These are phyloP conservation scores for Drosophila willistoni DNA, from an alignment of 1,140 invertebrate genomes.

Conservation along the genomic window DNA sequence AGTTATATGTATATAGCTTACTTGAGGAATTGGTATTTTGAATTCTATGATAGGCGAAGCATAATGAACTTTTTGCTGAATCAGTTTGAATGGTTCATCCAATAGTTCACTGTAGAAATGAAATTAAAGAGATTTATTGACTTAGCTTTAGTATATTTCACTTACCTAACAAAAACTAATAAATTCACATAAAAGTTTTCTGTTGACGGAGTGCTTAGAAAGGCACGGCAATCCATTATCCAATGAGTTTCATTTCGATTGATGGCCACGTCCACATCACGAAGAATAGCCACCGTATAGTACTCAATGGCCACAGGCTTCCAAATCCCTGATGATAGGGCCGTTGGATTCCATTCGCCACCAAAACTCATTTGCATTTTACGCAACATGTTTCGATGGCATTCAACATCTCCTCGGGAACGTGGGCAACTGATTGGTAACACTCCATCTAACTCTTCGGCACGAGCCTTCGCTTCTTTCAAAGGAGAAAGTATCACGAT, in stretches of 20 bases:
- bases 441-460: conserved; percentile 85
- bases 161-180: conserved; percentile 56
- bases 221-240: conserved; percentile 84
- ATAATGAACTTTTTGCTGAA: conserved; percentile 33
- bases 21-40: conserved; percentile 63
- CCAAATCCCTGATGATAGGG: conserved; percentile 96
- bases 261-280: conserved; percentile 84
- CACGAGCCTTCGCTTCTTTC: conserved; percentile 85
- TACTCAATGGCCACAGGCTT: conserved; percentile 85
- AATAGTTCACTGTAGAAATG: conserved; percentile 51
- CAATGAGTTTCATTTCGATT: conserved; percentile 81
- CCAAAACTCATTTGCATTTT: conserved; percentile 98
- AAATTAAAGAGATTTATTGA: not conserved
- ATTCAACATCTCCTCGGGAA: conserved; percentile 93
- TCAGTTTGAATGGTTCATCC: conserved; percentile 40
- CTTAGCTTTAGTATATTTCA: not conserved
- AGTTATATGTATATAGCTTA: conserved; percentile 8
- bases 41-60: conserved; percentile 50
- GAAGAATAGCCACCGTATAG: conserved; percentile 84
- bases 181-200: conserved; percentile 57
- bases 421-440: conserved; percentile 90
- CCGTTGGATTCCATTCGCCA: conserved; percentile 99
- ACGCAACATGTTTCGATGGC: conserved; percentile 95
- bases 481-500: conserved; percentile 91
- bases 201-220: conserved; percentile 83